Conservation (phyloP, 2,888 invertebrate species). For the Teleiodes luculella region DNA sequence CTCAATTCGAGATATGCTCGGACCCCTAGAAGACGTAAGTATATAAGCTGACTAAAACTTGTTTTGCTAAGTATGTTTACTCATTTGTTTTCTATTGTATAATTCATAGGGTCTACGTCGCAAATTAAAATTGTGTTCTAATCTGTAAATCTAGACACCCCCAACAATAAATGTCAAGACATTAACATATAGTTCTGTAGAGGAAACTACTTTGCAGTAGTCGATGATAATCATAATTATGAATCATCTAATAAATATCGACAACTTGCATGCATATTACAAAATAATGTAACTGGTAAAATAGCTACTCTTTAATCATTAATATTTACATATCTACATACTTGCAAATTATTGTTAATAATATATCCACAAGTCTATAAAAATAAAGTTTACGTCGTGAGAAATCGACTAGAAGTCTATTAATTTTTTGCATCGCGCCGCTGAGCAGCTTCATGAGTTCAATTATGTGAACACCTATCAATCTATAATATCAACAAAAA, state of each 20-base stretch:
- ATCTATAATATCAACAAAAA: conserved; percentile 7
- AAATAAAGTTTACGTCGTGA: conserved; percentile 1
- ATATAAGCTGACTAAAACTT: too few species aligned
- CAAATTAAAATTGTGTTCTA: too few species aligned
- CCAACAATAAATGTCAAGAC: background rate
- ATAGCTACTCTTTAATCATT: background rate
- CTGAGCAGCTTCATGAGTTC: background rate
- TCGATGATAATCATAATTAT: background rate
- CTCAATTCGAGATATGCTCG: too few species aligned
- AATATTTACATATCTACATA: background rate
- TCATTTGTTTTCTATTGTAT: too few species aligned
- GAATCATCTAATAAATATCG: background rate
- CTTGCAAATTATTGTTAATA: conserved; percentile 3
- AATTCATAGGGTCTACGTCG: too few species aligned
- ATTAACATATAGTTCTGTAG: background rate
- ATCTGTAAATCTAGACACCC: too few species aligned
- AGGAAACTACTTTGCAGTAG: background rate
- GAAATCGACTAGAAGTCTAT: background rate
- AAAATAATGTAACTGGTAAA: background rate
- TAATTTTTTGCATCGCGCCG: background rate
- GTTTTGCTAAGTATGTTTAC: too few species aligned
- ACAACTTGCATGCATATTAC: background rate
- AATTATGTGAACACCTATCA: background rate
- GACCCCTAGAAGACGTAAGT: too few species aligned
- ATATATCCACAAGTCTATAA: background rate